Base-by-base conservation (phyloP, 2,888 invertebrate species). In the Unio delphinus region DNA sequence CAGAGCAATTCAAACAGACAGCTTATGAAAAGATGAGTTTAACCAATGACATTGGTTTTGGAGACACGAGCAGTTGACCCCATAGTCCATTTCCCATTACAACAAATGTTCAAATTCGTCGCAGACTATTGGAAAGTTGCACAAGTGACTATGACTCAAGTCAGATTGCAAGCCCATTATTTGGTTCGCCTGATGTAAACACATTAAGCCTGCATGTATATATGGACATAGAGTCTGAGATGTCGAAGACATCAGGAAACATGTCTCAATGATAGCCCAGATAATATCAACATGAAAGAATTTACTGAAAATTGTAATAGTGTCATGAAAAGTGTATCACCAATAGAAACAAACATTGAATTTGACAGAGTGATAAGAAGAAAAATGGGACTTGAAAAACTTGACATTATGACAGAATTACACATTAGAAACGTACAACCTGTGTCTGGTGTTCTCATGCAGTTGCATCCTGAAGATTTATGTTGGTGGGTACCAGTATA, bases 371-470 rank as follows among this genome's bases (percentile, higher is more conserved):
- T 85, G 60, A 86, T 87, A 54, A 86, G 87, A 6, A 67, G 83
- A 28, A 84, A 83, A 67, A 81, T 86, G 69, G 84, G 86, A 23
- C 58, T 78, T 30, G 76, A 77, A 30, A 64, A 73, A 18, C 78
- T 87, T 23, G 87, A 87, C 71, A 80, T 87, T 34, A 34, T 86
- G 0, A 18, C 55, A 15, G 82, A 82, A 56, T 73, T 87, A 11
- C 28, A 69, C 18, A 18, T n/a, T 20, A 66, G 75, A 64, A 80
- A 80, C 23, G 77, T 84, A 54, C 54, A 45, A 28, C 62, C 69
- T 55, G 34, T 81, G 28, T 67, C 76, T 17, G 62, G 58, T 11
- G 78, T 86, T 11, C 57, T 82, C 1, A 60, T 70, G 20, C 80
- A 74, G 63, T 68, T 85, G 18, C 68, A 77, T 28, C 72, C 76